A percentile compares a stretch with the other conserved stretches of the same genome.
phyloP scores from a whole-genome alignment of 2,888 invertebrate genomes.

The Eutolmus rufibarbis region DNA sequence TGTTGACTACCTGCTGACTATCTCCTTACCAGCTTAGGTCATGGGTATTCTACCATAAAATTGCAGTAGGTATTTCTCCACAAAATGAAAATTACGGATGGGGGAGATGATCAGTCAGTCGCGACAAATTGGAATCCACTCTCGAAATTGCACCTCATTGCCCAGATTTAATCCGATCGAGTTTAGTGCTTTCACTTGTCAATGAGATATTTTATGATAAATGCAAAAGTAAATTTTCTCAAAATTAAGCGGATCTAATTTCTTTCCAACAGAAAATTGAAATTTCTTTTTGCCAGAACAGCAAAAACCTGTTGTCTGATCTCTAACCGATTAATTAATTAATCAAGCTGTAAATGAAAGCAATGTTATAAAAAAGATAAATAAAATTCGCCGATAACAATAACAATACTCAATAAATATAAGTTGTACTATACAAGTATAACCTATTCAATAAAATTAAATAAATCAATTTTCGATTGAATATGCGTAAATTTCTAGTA shows the following conservation, averaged over 20 bases:
- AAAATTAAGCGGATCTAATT: not conserved
- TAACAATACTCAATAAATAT: not conserved
- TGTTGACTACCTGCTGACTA: not conserved
- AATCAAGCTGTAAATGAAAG: not conserved
- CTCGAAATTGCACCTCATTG: not conserved
- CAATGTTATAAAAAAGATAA: not conserved
- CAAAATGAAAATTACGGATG: not conserved
- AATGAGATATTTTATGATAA: not conserved
- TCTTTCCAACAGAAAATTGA: not conserved
- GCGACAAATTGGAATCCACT: not conserved
- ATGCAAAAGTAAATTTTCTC: not conserved
- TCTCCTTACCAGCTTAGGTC: not conserved
- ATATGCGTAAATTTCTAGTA: too few species aligned
- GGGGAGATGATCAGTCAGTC: not conserved
- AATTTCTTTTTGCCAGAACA: not conserved
- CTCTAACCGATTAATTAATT: not conserved
- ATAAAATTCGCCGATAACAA: not conserved
- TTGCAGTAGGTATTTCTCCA: not conserved
- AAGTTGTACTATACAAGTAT: not conserved
- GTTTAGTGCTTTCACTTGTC: not conserved
- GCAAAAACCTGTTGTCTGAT: not conserved
- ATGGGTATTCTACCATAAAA: not conserved
- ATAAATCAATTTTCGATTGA: too few species aligned
- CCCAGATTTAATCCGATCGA: not conserved
- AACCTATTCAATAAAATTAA: too few species aligned